Evolutionary conservation across 2,888 invertebrate species (phyloP).

Genomic region (Bimastos eiseni): DNA sequence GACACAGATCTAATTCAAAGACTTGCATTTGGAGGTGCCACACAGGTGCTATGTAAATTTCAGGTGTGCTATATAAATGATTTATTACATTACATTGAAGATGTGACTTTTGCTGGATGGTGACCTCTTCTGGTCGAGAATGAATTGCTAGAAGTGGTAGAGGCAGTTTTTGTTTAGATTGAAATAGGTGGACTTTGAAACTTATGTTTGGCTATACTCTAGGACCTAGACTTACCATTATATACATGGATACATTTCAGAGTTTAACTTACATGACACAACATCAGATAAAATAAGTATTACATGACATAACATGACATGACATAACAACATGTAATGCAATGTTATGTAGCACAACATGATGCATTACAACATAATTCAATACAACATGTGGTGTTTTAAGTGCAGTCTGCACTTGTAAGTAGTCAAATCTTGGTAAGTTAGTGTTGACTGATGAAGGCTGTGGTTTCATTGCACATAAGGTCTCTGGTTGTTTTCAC

Average conservation of each 20-base stretch:
- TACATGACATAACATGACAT: not conserved
- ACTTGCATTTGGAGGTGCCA: not conserved
- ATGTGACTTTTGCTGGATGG: not conserved
- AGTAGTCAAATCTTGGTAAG: not conserved
- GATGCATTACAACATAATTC: no score
- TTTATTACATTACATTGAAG: not conserved
- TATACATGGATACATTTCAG: not conserved
- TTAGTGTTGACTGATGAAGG: not conserved
- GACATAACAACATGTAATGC: not conserved
- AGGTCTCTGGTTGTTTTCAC: not conserved
- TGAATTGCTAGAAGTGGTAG: no score
- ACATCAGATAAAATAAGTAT: no score
- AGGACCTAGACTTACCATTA: not conserved
- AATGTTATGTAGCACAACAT: no score
- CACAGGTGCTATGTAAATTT: no score
- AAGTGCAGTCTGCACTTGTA: not conserved
- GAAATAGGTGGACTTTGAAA: not conserved
- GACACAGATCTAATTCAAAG: not conserved
- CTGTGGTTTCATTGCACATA: not conserved
- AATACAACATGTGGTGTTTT: not conserved
- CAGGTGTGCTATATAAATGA: no score
- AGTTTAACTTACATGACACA: not conserved
- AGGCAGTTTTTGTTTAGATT: not conserved
- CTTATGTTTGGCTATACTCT: not conserved
- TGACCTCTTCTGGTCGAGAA: no score